Conservation (phyloP, 1,140 invertebrate genomes). For the Macrosteles quadrilineatus region DNA sequence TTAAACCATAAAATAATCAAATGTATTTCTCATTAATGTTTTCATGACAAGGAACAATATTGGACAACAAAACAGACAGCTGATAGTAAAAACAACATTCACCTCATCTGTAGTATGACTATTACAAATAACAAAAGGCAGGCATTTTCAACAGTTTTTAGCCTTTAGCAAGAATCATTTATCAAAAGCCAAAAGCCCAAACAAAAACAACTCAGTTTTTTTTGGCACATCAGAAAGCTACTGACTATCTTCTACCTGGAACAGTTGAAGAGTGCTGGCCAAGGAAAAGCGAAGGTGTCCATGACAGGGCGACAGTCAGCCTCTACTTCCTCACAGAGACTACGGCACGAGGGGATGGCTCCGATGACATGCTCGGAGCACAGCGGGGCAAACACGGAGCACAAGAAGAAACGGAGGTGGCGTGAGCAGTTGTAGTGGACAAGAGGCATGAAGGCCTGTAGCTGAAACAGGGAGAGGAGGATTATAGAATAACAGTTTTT, state of each 20-base stretch:
- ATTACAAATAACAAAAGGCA: too few relatives aligned
- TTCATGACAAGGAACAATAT: too few relatives aligned
- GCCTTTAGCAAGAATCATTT: too few relatives aligned
- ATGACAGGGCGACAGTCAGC: conserved; percentile 83
- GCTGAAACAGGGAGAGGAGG: conserved; percentile 55
- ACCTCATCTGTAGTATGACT: too few relatives aligned
- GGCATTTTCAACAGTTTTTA: too few relatives aligned
- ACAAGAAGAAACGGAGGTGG: conserved; percentile 89
- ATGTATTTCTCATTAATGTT: too few relatives aligned
- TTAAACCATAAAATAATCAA: too few relatives aligned
- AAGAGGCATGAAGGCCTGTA: conserved; percentile 86
- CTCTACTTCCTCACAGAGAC: conserved; percentile 84
- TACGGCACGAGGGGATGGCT: conserved; percentile 90
- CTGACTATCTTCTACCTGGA: conserved; percentile 52
- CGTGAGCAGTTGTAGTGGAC: conserved; percentile 91
- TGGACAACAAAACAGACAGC: too few relatives aligned
- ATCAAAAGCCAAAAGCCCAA: too few relatives aligned
- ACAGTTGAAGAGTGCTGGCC: conserved; percentile 89
- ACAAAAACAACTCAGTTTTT: too few relatives aligned
- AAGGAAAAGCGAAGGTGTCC: conserved; percentile 85
- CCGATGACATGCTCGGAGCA: conserved; percentile 91
- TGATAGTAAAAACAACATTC: too few relatives aligned
- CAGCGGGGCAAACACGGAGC: conserved; percentile 95
- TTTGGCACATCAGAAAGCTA: too few relatives aligned
- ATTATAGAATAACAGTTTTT: conserved; percentile 1